A percentile compares a stretch with the other conserved stretches of the same genome.
Conservation (phyloP, 1,140 invertebrate genomes). For the Rhopalosiphum maidis region DNA sequence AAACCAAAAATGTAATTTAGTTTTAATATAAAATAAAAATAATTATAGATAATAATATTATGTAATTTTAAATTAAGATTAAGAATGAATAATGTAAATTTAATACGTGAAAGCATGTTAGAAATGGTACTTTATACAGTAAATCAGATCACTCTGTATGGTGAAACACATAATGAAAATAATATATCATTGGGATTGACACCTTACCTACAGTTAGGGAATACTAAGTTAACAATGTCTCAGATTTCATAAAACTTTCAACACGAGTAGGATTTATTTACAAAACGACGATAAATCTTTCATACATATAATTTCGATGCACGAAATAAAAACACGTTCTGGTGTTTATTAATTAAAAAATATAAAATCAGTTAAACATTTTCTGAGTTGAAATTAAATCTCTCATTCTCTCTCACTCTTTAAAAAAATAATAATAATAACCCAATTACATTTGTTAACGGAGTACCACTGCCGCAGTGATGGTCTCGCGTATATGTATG, state of each 20-base stretch:
- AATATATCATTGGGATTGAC: constrained; percentile 36
- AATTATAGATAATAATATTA: not conserved
- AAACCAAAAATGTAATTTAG: not conserved
- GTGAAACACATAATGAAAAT: constrained; percentile 40
- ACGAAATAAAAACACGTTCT: constrained; percentile 25
- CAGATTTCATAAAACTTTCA: constrained; percentile 43
- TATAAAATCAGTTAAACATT: not conserved
- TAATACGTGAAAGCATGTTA: not conserved
- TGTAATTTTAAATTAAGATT: not conserved
- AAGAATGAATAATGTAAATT: not conserved
- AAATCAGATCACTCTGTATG: not conserved
- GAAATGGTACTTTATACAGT: not conserved
- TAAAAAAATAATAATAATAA: constrained; percentile 19
- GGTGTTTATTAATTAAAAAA: constrained; percentile 25
- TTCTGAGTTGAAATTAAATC: not conserved
- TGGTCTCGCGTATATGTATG: not conserved
- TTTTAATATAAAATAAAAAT: constrained; percentile 1
- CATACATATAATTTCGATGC: not conserved
- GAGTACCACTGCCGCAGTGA: not conserved
- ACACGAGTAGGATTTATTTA: constrained; percentile 17
- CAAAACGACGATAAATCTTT: constrained; percentile 26
- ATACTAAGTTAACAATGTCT: constrained; percentile 44
- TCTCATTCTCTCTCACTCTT: not conserved
- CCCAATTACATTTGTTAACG: constrained; percentile 36
- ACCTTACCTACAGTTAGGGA: not conserved